A percentile compares a stretch with the other conserved stretches of the same genome.
phyloP scores from a whole-genome alignment of 1,140 invertebrate species.

The Tigriopus japonicus region DNA sequence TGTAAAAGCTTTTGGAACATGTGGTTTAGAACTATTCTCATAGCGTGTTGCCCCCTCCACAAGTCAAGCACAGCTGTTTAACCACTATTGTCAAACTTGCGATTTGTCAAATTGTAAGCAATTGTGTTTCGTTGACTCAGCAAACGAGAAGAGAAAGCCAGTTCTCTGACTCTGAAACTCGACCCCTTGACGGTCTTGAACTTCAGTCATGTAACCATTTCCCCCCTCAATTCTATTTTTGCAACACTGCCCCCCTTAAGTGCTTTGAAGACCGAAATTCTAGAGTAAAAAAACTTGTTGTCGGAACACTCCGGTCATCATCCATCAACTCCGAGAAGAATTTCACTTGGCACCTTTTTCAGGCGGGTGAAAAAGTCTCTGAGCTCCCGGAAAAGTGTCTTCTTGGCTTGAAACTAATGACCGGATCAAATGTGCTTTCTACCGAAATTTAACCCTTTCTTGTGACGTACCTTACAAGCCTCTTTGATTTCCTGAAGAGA shows the following conservation, averaged over 20 bases:
- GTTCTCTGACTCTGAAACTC: too few relatives aligned
- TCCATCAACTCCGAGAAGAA: too few relatives aligned
- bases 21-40: too few relatives aligned
- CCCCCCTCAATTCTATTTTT: too few relatives aligned
- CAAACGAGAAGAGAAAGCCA: neutral
- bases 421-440: conserved; percentile 20
- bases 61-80: neutral
- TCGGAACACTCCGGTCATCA: too few relatives aligned
- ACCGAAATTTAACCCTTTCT: too few relatives aligned
- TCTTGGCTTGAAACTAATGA: neutral
- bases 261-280: too few relatives aligned
- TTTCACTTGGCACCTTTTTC: too few relatives aligned
- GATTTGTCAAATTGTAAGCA: neutral
- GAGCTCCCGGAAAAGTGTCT: neutral
- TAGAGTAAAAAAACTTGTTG: too few relatives aligned
- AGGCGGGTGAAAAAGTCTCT: neutral
- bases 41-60: neutral
- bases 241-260: too few relatives aligned
- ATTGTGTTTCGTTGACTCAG: neutral
- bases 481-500: conserved; percentile 47
- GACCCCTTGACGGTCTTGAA: too few relatives aligned
- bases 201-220: neutral
- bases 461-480: conserved; percentile 44
- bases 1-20: too few relatives aligned
- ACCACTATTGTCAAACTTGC: neutral